Conservation (phyloP, 2,113 vertebrate species). For the Rhadina sibilatrix region DNA sequence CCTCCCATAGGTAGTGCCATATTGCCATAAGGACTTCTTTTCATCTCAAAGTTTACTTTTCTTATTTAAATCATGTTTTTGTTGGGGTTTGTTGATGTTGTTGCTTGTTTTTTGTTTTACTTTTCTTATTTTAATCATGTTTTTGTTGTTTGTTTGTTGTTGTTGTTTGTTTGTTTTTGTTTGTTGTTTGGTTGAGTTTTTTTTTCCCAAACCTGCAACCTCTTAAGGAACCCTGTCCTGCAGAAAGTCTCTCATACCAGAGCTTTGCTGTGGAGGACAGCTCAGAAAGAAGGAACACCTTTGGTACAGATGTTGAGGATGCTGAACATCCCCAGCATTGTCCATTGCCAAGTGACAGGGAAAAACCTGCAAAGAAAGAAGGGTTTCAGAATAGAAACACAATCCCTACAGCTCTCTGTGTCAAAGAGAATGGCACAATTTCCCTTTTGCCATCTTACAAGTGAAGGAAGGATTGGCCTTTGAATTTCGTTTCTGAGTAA, state of each 20-base stretch:
- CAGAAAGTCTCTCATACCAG: not conserved
- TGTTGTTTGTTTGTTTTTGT: too few species aligned
- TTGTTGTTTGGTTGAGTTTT: too few species aligned
- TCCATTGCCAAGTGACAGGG: not conserved
- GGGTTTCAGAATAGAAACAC: not conserved
- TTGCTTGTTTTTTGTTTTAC: not conserved
- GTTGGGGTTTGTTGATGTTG: too few species aligned
- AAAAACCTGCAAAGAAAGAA: not conserved
- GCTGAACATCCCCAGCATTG: not conserved
- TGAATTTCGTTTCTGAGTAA: not conserved
- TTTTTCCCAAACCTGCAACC: not conserved
- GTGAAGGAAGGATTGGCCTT: not conserved
- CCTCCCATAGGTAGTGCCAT: not conserved
- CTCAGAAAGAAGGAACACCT: not conserved
- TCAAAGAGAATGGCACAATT: not conserved
- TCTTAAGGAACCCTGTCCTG: not conserved
- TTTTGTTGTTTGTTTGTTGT: too few species aligned
- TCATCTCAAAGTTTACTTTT: not conserved
- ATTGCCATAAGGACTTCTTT: not conserved
- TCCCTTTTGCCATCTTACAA: not conserved
- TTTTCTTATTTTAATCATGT: not conserved
- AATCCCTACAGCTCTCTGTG: not conserved
- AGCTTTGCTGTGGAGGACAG: rapidly evolving
- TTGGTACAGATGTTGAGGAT: not conserved
- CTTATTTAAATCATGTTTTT: not conserved